Evolutionary conservation across 1,140 invertebrate genomes (phyloP), one percentile per base, ranked within the genome.

Genomic region (Drosophila kepulauana): DNA sequence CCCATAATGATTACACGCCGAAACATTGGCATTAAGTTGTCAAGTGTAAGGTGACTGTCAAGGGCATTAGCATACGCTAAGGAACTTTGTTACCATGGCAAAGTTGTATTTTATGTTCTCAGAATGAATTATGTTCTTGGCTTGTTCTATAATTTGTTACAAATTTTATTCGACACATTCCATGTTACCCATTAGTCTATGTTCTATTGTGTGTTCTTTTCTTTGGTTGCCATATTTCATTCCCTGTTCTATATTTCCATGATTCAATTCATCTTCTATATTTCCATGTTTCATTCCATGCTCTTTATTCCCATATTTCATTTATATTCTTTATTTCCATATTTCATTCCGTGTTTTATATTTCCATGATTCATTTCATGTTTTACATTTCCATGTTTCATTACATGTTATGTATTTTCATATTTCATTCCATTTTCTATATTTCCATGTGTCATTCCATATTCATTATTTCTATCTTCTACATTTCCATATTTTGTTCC

Each of bases 1-100:
- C 84, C 66, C 79, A 72, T 61, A 66, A 51, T 67, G 85, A 84
- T 88, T 88, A 89, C 77, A 88, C 58, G 57, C 49, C 57, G 57
- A 10, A 64, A 69, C 15, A 25, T 25, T 33, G 56, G 79, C 66
- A 71, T 81, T 78, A 81, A 76, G 65, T 74, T 68, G 64, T 72
- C 58, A 75, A 78, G 38, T 65, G 64, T 57, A 41, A 45, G 30
- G 67, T 67, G 46, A 45, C 28, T 30, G 43, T 10, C 25, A 41
- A 13, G 59, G 61, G 64, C 58, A 78, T 63, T 8, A 28, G n/a
- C 13, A 10, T 30, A 11, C 10, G 3, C 5, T 28, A 49, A n/a
- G 35, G 41, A 43, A 46, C 45, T 45, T 38, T 52, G 48, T 5
- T 1, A 43, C 56, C 16, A 25, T 25, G 20, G 20, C 20, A 25